Base-by-base conservation (phyloP, 2,888 invertebrate species). In the Sphinx pinastri region DNA sequence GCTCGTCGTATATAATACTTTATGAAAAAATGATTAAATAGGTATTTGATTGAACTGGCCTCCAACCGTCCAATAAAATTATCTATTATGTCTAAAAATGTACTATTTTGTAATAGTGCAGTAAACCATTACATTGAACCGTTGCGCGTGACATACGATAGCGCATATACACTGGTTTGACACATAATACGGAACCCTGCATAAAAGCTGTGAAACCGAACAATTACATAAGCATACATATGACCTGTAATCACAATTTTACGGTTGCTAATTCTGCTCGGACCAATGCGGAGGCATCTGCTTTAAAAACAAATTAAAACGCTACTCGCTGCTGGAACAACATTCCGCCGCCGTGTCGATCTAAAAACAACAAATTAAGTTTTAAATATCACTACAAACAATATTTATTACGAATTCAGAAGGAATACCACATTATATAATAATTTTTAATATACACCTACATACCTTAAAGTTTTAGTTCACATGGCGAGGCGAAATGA, bases 281-380 rank as follows among this genome's bases (percentile, higher is more conserved):
- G 19, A 7, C 16, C 49, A 63, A 60, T 16, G 16, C 16, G 47
- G 19, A 11, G n/a, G 19, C 12, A 45, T 19, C 19, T 19, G 12
- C 49, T 63, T 63, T 49, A 49, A 63, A 47, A 49, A 19, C 63
- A 47, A 49, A 19, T 63, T 63, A 63, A 63, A 47, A 63, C 19
- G 16, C 16, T 16, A 60, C 45, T n/a, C n/a, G n/a, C n/a, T n/a
- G n/a, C n/a, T n/a, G n/a, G n/a, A n/a, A n/a, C n/a, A n/a, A n/a
- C n/a, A n/a, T n/a, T n/a, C n/a, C n/a, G n/a, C n/a, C n/a, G n/a
- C n/a, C n/a, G n/a, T n/a, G n/a, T n/a, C n/a, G n/a, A n/a, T n/a
- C n/a, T n/a, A n/a, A n/a, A n/a, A n/a, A n/a, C n/a, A n/a, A n/a
- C n/a, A n/a, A n/a, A n/a, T n/a, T n/a, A n/a, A n/a, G n/a, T n/a